These are phyloP conservation scores for Chromis chromis DNA, from an alignment of 2,797 vertebrate genomes.

Conservation along the genomic window DNA sequence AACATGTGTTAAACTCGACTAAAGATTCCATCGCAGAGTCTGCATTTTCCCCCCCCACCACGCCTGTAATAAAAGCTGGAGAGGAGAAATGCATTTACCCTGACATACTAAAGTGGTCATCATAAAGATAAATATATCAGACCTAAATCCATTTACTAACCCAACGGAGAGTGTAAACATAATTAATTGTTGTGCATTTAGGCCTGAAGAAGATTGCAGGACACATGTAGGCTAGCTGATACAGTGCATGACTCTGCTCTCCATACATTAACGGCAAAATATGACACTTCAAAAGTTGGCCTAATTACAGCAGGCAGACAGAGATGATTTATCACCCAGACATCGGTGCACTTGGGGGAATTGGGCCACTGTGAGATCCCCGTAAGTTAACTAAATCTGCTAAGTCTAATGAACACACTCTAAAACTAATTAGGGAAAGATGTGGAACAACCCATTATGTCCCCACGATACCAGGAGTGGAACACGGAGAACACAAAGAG, in stretches of 20 bases:
- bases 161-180: conserved; percentile 49
- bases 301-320: conserved; percentile 66
- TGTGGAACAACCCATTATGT: conserved; percentile 67
- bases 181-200: conserved; percentile 41
- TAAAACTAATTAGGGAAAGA: conserved; percentile 77
- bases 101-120: conserved; percentile 28
- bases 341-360: conserved; percentile 60
- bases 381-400: conserved; percentile 74
- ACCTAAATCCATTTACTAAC: conserved; percentile 43
- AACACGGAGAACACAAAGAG: conserved; percentile 43
- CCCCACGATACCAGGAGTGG: conserved; percentile 43
- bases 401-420: conserved; percentile 76
- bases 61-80: conserved; percentile 21
- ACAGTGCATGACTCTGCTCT: conserved; percentile 10
- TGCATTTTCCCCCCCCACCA: conserved; percentile 1
- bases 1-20: conserved; percentile 48
- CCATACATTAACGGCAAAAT: conserved; percentile 50
- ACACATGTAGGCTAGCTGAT: conserved; percentile 30
- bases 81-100: conserved; percentile 26
- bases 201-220: conserved; percentile 30
- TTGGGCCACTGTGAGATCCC: conserved; percentile 58
- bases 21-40: conserved; percentile 13
- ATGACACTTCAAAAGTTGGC: conserved; percentile 58
- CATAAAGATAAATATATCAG: conserved; percentile 45
- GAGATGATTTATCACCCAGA: conserved; percentile 74